phyloP scores from a whole-genome alignment of 2,113 vertebrate species.

The Sinocyclocheilus rhinocerous region DNA sequence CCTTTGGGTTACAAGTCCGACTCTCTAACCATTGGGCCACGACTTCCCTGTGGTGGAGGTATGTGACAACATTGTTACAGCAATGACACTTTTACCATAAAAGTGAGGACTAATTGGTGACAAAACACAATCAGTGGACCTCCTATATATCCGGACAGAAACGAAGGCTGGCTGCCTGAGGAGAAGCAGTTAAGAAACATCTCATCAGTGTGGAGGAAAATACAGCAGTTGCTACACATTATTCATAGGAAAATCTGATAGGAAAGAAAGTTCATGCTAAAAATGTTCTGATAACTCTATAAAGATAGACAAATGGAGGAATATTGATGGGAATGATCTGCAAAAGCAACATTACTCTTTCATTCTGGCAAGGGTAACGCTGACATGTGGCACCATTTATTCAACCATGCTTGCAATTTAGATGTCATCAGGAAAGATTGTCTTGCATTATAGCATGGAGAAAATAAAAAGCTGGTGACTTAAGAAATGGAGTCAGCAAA shows the following conservation, averaged over 20 bases:
- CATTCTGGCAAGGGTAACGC: background rate
- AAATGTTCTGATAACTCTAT: background rate
- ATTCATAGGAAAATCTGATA: background rate
- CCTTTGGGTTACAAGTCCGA: no score
- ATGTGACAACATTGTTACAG: background rate
- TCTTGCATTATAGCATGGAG: background rate
- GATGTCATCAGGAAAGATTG: constrained; percentile 50
- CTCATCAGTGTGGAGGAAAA: background rate
- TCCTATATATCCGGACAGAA: background rate
- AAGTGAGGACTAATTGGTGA: background rate
- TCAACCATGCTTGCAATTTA: constrained; percentile 29
- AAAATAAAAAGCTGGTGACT: background rate
- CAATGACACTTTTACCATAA: background rate
- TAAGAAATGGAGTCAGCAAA: constrained; percentile 19
- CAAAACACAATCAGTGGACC: background rate
- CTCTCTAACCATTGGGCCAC: no score
- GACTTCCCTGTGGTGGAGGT: no score
- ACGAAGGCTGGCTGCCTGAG: background rate
- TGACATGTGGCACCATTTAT: constrained; percentile 8
- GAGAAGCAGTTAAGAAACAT: background rate
- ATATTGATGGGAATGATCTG: background rate
- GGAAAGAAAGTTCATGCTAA: background rate
- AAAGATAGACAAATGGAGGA: background rate
- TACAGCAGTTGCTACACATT: background rate
- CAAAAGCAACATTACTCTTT: background rate